These are phyloP conservation scores for Pocillopora meandrina DNA, from an alignment of 92 coral and sea anemone genomes.

Conservation along the genomic window DNA sequence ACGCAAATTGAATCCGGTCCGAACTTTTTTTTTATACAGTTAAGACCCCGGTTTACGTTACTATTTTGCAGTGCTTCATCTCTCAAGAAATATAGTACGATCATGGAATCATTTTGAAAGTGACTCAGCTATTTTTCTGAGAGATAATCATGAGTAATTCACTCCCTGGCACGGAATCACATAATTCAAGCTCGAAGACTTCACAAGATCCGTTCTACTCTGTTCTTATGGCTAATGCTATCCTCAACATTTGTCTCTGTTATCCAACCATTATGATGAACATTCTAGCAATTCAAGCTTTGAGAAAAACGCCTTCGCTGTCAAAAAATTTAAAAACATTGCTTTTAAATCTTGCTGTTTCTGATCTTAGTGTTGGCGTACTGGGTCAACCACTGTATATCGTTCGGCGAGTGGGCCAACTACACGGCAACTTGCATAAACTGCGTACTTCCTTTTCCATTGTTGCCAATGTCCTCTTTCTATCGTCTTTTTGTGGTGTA, in stretches of 20 bases:
- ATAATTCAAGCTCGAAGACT: not conserved
- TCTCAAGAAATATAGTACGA: not conserved
- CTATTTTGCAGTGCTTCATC: not conserved
- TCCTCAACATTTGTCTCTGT: not conserved
- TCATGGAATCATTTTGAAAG: too few relatives aligned
- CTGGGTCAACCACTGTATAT: not conserved
- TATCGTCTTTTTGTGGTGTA: not conserved
- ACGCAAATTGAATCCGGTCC: too few relatives aligned
- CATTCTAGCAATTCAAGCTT: not conserved
- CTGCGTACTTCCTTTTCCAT: not conserved
- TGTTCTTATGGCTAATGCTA: not conserved
- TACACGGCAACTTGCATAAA: not conserved
- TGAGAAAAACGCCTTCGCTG: not conserved
- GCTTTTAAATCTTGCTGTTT: not conserved
- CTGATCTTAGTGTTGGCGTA: slow-evolving; percentile 6
- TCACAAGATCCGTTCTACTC: not conserved
- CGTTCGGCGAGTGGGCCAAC: not conserved
- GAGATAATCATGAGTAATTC: not conserved
- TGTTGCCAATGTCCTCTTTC: not conserved
- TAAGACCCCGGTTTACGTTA: too few relatives aligned
- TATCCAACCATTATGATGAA: not conserved
- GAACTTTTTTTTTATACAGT: too few relatives aligned
- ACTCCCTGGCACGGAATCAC: not conserved
- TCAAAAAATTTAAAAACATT: not conserved
- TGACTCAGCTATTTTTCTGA: too few relatives aligned